phyloP scores from a whole-genome alignment of 2,888 invertebrate genomes.

The Eutolmus rufibarbis region DNA sequence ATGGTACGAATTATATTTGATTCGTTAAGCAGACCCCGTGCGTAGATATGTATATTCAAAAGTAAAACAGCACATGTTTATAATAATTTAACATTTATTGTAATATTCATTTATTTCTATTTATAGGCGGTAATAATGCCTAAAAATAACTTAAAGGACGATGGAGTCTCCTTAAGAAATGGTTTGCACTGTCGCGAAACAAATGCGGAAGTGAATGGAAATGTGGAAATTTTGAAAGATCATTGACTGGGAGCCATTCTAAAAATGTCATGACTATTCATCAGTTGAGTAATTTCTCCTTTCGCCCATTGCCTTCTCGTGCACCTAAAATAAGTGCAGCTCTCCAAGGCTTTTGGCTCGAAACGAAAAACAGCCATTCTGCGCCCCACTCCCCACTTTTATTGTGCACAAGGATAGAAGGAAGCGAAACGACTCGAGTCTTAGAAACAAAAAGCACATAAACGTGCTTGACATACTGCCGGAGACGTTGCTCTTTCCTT shows the following conservation, averaged over 20 bases:
- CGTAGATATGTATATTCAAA: not conserved
- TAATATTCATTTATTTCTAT: not conserved
- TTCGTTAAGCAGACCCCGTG: no score
- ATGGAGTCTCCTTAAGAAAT: not conserved
- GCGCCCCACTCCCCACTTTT: not conserved
- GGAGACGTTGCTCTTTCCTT: conserved; percentile 24
- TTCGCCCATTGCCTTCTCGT: not conserved
- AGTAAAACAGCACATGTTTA: not conserved
- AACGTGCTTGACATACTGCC: conserved; percentile 32
- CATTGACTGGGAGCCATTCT: not conserved
- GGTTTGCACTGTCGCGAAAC: not conserved
- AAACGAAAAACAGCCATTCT: not conserved
- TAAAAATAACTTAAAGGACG: not conserved
- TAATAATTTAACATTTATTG: not conserved
- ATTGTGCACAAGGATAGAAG: conserved; percentile 5
- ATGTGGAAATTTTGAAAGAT: not conserved
- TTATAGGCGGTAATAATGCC: not conserved
- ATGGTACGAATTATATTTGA: no score
- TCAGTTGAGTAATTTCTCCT: not conserved
- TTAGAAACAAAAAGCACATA: conserved; percentile 21
- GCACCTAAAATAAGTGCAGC: not conserved
- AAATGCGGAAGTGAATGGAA: not conserved
- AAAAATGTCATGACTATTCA: not conserved
- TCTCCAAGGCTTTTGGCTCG: not conserved
- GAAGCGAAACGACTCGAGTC: not conserved